Base-by-base conservation (phyloP, 2,888 invertebrate species). In the Drosophila siamana region DNA sequence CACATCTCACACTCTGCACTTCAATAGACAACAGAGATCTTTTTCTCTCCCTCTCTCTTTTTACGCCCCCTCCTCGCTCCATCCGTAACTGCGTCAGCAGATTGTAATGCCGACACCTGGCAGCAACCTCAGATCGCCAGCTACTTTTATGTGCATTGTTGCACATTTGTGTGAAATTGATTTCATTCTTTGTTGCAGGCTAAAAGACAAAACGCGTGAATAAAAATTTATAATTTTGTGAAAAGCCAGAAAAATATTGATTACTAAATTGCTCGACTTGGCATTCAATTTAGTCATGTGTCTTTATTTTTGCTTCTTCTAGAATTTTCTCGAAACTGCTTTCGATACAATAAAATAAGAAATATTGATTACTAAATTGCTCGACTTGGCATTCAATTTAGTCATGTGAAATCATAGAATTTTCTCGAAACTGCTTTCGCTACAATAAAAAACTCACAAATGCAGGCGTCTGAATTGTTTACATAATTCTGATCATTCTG, bases 1-100 rank as follows among this genome's bases (percentile, higher is more conserved):
- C 56, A 52, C 9, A 30, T 30, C n/a, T n/a, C 47, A 55, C 30
- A 47, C 19, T 41, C 33, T 28, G 19, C 41, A 43, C 40, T 52
- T 16, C 19, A 26, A 13, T 13, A 15, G 2, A 4, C 11, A 2
- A 8, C 9, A n/a, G 2, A 13, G n/a, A 5, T 8, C 5, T 19
- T 28, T 7, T 11, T 7, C 16, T 7, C 47, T n/a, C n/a, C 2
- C 16, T 28, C 2, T 4, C 6, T 5, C 19, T 1, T 22, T 9
- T 22, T 36, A n/a, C n/a, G n/a, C n/a, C 1, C 9, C 1, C 36
- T 9, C 11, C 9, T 41, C 28, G 19, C 5, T 41, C n/a, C 41
- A 52, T 41, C 19, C n/a, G 41, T 13, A 28, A 9, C 30, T 54
- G 54, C 41, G 19, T 54, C 41, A 54, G 40, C 3, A 0, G 36